These are phyloP conservation scores for Heterohyrax brucei DNA, from an alignment of 2,797 vertebrate species.

Conservation along the genomic window DNA sequence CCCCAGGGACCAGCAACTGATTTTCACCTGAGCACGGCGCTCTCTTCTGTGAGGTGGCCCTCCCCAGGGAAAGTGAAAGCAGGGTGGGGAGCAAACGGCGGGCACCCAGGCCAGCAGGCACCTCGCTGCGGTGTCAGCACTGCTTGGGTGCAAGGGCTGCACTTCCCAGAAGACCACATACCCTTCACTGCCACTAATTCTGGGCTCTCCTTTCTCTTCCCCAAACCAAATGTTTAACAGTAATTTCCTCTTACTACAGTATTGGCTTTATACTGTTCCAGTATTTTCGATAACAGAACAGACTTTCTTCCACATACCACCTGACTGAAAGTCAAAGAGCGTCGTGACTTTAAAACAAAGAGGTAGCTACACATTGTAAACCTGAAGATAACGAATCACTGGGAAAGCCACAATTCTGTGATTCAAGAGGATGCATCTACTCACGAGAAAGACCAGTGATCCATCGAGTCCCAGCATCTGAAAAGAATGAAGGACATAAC, in stretches of 20 bases:
- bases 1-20: not conserved
- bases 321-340: conserved; percentile 59
- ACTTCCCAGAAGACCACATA: conserved; percentile 24
- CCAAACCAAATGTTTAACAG: conserved; percentile 39
- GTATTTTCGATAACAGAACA: conserved; percentile 34
- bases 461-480: conserved; percentile 99
- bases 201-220: conserved; percentile 17
- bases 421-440: conserved; percentile 81
- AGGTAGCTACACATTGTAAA: not conserved
- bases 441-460: conserved; percentile 98
- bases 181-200: conserved; percentile 42
- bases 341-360: conserved; percentile 49
- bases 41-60: not conserved
- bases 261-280: conserved; percentile 35
- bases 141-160: no score
- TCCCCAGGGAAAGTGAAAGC: not conserved
- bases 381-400: not conserved
- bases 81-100: not conserved
- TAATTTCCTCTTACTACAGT: not conserved
- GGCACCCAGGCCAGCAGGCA: not conserved
- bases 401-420: conserved; percentile 27
- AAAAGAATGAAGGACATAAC: conserved; percentile 70
- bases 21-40: not conserved
- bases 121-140: not conserved
- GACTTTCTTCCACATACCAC: conserved; percentile 4